Evolutionary conservation across 1,140 invertebrate species (phyloP).

Genomic region (Helicoverpa zea): DNA sequence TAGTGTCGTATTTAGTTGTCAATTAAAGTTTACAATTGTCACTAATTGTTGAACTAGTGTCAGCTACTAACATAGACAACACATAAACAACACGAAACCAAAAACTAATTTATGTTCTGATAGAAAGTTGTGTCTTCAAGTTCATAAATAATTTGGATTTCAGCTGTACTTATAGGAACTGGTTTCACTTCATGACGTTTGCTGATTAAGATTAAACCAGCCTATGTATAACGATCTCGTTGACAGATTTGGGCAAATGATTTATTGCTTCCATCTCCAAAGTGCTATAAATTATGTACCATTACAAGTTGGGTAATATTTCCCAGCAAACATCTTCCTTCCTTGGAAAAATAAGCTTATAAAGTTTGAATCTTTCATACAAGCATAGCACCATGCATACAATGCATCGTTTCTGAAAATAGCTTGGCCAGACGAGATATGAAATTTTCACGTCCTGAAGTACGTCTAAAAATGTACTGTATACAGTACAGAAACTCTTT

Average conservation of each 20-base stretch:
- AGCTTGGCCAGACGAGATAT: too few relatives aligned
- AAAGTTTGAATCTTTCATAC: not conserved
- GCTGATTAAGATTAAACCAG: not conserved
- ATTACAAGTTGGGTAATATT: not conserved
- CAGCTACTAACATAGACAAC: too few relatives aligned
- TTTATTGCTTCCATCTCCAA: not conserved
- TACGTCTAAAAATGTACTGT: too few relatives aligned
- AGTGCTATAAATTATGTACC: not conserved
- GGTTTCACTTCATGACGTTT: too few relatives aligned
- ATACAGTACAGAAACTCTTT: not conserved
- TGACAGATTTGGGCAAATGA: not conserved
- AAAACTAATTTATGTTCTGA: too few relatives aligned
- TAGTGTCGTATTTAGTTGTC: not conserved
- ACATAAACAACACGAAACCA: too few relatives aligned
- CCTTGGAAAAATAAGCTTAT: not conserved
- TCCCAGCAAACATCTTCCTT: not conserved
- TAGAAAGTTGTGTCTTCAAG: too few relatives aligned
- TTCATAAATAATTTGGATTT: too few relatives aligned
- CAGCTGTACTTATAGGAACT: too few relatives aligned
- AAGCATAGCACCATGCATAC: too few relatives aligned
- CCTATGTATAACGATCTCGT: not conserved
- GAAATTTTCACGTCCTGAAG: too few relatives aligned
- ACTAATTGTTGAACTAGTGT: not conserved
- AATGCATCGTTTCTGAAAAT: too few relatives aligned
- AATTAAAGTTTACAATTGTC: not conserved